phyloP scores from a whole-genome alignment of 2,797 vertebrate species.

The Epinephelus malabaricus region DNA sequence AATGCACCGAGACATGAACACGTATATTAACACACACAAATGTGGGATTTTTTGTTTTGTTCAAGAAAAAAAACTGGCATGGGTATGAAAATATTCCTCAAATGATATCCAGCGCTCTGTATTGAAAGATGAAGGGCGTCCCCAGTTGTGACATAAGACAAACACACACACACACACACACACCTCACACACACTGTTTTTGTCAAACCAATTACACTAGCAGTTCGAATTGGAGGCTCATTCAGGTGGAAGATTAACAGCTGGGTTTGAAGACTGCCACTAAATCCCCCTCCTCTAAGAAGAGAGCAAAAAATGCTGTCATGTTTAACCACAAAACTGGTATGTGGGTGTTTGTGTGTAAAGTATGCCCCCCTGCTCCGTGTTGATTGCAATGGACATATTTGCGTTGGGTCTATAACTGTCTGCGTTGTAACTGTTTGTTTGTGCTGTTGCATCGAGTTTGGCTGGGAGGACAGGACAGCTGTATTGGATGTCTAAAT shows the following conservation, averaged over 20 bases:
- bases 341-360: slow-evolving; percentile 37
- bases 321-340: slow-evolving; percentile 30
- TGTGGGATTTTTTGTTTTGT: not conserved
- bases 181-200: slow-evolving; percentile 9
- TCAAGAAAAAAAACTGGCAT: not conserved
- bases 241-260: slow-evolving; percentile 66
- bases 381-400: slow-evolving; percentile 41
- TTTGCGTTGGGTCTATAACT: slow-evolving; percentile 44
- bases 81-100: slow-evolving; percentile 4
- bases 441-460: slow-evolving; percentile 66
- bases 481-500: slow-evolving; percentile 71
- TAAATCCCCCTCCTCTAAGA: slow-evolving; percentile 30
- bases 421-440: slow-evolving; percentile 56
- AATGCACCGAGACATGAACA: slow-evolving; percentile 16
- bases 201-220: slow-evolving; percentile 46
- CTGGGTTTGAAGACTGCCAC: slow-evolving; percentile 56
- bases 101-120: not conserved
- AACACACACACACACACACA: slow-evolving; percentile 9
- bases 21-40: slow-evolving; percentile 23
- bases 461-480: slow-evolving; percentile 53
- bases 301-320: slow-evolving; percentile 29
- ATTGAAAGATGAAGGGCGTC: not conserved
- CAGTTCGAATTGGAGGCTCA: slow-evolving; percentile 61
- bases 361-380: slow-evolving; percentile 18
- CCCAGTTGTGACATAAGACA: slow-evolving; percentile 28